phyloP scores from a whole-genome alignment of 2,113 vertebrate genomes.

The Syngnathoides biaculeatus region DNA sequence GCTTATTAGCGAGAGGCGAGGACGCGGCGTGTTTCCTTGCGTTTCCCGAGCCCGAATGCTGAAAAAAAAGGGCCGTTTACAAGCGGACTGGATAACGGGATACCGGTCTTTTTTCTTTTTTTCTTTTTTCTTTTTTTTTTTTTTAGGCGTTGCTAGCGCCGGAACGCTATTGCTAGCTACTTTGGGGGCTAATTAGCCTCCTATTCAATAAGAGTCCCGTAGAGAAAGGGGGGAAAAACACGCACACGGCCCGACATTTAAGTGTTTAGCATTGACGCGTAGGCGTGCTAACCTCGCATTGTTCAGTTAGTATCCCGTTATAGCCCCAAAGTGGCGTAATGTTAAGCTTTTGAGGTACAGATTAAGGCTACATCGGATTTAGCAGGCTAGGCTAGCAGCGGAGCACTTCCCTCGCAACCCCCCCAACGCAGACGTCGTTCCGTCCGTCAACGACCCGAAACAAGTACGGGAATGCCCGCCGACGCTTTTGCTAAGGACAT shows the following conservation, averaged over 20 bases:
- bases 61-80: slow-evolving; percentile 22
- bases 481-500: neutral
- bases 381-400: slow-evolving; percentile 11
- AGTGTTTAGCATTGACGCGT: neutral
- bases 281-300: neutral
- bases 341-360: slow-evolving; percentile 56
- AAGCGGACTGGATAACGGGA: slow-evolving; percentile 45
- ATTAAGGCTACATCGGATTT: slow-evolving; percentile 67
- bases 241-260: neutral
- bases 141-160: slow-evolving; percentile 61
- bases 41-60: fast-evolving
- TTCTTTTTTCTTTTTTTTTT: slow-evolving; percentile 15
- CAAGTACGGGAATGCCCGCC: neutral
- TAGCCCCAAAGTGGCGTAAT: slow-evolving; percentile 20
- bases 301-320: slow-evolving; percentile 10
- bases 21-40: neutral
- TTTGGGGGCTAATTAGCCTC: slow-evolving; percentile 41
- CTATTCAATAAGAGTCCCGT: slow-evolving; percentile 17
- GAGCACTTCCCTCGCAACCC: neutral
- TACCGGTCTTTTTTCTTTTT: slow-evolving; percentile 51
- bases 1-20: neutral
- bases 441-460: neutral
- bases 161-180: slow-evolving; percentile 42
- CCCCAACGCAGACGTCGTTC: neutral
- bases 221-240: neutral